Base-by-base conservation (phyloP, 2,888 invertebrate species). In the Mythimna pallens region DNA sequence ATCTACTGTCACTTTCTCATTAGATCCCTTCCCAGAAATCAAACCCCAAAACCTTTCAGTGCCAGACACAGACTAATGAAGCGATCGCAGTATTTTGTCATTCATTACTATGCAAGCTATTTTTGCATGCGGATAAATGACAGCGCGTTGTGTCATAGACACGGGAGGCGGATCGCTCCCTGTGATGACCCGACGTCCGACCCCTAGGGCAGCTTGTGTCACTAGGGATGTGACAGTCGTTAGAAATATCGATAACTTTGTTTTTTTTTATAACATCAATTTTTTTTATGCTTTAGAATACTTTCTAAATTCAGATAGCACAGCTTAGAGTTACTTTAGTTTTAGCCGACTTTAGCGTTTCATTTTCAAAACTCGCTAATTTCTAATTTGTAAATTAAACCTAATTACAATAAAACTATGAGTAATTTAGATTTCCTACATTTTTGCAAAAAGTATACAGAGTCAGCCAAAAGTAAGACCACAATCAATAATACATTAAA, bases 111-210 rank as follows among this genome's bases (percentile, higher is more conserved):
- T 84, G 72, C 74, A 81, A 78, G 81, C 83, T 79, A 87, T 89
- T 90, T 92, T 91, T 89, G 88, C 89, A 88, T 88, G 69, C 77
- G 84, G 82, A 86, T 88, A 90, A 90, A 91, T 91, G 92, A 91
- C 91, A 89, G 87, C 85, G 79, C 87, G 86, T 87, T 87, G 88
- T 92, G 92, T 92, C 92, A 92, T 91, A 92, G 92, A 89, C 92
- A 92, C 87, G 90, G 90, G 89, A 88, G 89, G 83, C 87, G 89
- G 89, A 87, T 92, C 91, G 89, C 88, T 90, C 89, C 89, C 92
- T 90, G 89, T 92, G 93, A 94, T 92, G 94, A 94, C 92, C 93
- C 90, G 87, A 88, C 91, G 86, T 88, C 87, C 90, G 89, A 92
- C 91, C 94, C 91, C 92, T 90, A 89, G 92, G 89, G 90, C 86